Evolutionary conservation across 2,797 vertebrate species (phyloP).

Genomic region (Varecia variegata): DNA sequence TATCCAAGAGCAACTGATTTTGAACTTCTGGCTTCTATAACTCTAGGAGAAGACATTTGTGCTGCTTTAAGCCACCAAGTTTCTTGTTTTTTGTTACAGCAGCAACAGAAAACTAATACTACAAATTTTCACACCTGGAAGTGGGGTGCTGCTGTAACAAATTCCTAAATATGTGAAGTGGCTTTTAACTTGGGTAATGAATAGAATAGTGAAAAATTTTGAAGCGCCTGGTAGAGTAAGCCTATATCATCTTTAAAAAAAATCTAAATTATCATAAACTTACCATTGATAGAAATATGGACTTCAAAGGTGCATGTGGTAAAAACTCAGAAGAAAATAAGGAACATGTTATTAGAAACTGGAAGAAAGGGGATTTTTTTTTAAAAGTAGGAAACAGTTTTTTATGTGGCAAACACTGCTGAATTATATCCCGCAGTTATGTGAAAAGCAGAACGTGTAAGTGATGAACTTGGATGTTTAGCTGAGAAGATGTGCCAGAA

Average conservation of each 20-base stretch:
- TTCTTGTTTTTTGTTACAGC: background rate
- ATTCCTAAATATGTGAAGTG: background rate
- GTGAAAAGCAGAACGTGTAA: background rate
- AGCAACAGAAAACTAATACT: background rate
- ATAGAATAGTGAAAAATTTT: background rate
- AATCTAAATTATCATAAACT: background rate
- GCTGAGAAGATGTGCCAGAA: background rate
- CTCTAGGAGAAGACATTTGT: background rate
- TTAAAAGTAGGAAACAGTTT: background rate
- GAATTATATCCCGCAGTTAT: background rate
- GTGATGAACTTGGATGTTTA: background rate
- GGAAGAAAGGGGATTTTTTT: background rate
- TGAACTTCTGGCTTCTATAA: background rate
- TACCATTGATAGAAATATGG: background rate
- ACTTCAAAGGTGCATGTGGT: background rate
- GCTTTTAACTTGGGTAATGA: background rate
- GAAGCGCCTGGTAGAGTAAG: background rate
- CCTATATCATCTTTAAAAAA: background rate
- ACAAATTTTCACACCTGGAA: background rate
- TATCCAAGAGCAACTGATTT: background rate
- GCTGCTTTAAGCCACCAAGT: background rate
- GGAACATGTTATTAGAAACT: background rate
- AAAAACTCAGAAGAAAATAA: background rate
- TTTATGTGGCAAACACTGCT: background rate
- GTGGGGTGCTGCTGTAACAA: background rate